Evolutionary conservation across 2,888 invertebrate genomes (phyloP).

Genomic region (Conchocele bisecta): DNA sequence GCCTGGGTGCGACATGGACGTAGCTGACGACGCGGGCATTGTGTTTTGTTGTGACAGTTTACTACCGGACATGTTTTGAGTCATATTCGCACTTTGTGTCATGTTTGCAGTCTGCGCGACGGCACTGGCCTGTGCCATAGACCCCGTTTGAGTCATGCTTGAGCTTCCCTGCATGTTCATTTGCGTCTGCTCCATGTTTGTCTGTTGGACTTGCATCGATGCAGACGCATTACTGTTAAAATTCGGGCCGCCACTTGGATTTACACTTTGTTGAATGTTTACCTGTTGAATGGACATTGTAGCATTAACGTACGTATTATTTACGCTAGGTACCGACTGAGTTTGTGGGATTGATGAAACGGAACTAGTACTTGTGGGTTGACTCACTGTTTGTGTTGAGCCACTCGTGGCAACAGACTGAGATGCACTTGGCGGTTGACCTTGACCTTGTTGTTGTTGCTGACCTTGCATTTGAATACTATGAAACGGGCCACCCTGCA

Average conservation of each 20-base stretch:
- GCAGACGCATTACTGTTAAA: conserved; percentile 46
- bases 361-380: conserved; percentile 28
- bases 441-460: conserved; percentile 47
- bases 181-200: conserved; percentile 70
- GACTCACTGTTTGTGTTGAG: conserved; percentile 46
- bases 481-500: conserved; percentile 83
- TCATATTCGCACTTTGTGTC: conserved; percentile 53
- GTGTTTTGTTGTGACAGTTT: conserved; percentile 39
- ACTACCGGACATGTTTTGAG: conserved; percentile 57
- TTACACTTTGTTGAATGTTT: conserved; percentile 82
- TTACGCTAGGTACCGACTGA: conserved; percentile 80
- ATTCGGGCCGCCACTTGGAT: conserved; percentile 66
- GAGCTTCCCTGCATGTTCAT: conserved; percentile 54
- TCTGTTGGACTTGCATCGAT: conserved; percentile 78
- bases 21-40: conserved; percentile 26
- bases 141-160: conserved; percentile 35
- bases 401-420: conserved; percentile 13
- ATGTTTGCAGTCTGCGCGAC: conserved; percentile 57
- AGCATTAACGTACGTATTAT: conserved; percentile 84
- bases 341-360: conserved; percentile 57
- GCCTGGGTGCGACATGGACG: conserved; percentile 27
- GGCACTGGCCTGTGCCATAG: conserved; percentile 43
- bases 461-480: conserved; percentile 82
- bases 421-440: conserved; percentile 5
- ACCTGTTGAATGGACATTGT: conserved; percentile 84